Conservation (phyloP, 2,113 vertebrate species). For the Lasiurus cinereus region DNA sequence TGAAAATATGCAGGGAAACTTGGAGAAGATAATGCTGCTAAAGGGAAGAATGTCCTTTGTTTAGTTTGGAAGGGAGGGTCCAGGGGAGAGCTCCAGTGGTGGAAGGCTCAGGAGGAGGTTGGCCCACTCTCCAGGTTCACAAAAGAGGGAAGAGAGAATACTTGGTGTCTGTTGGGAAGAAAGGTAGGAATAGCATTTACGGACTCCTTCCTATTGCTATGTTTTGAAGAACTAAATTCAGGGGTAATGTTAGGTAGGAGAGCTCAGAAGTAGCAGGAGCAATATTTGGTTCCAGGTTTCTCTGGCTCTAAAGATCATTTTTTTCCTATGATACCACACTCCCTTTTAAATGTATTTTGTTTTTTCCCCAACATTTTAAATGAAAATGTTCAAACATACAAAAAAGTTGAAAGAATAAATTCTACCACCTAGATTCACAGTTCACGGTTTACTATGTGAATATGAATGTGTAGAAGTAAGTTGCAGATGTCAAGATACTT, state of each 20-base stretch:
- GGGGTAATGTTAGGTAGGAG: not conserved
- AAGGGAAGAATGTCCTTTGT: not conserved
- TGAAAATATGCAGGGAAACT: not conserved
- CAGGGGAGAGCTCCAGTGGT: not conserved
- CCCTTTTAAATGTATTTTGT: not conserved
- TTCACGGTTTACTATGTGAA: not conserved
- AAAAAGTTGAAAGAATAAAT: not conserved
- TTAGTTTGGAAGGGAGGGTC: not conserved
- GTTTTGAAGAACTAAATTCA: not conserved
- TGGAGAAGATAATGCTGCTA: not conserved
- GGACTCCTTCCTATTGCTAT: not conserved
- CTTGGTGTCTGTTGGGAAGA: not conserved
- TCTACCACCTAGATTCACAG: not conserved
- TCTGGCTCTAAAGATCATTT: not conserved
- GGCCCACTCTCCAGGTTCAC: not conserved
- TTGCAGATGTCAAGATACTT: not conserved
- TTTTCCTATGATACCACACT: not conserved
- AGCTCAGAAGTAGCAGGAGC: not conserved
- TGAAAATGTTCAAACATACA: slow-evolving; percentile 16
- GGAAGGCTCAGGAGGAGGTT: not conserved
- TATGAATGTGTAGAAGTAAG: not conserved
- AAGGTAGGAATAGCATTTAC: not conserved
- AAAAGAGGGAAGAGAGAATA: not conserved
- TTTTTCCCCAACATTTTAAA: not conserved
- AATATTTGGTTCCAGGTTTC: not conserved